phyloP scores from a whole-genome alignment of 2,797 vertebrate species.

The Sebastes iracundus region DNA sequence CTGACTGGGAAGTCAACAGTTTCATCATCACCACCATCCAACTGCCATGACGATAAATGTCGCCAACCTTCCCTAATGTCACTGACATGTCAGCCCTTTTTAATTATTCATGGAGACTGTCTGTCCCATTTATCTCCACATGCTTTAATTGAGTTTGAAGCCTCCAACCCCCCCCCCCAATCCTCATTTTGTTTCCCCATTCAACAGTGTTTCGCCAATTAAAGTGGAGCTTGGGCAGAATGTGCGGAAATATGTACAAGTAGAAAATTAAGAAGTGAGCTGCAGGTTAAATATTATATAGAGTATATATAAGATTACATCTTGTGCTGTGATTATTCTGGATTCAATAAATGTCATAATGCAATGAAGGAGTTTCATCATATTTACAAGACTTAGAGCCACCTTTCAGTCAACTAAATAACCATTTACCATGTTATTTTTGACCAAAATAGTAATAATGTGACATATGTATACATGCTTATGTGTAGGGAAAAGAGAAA shows the following conservation, averaged over 20 bases:
- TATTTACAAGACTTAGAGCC: neutral
- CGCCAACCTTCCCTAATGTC: slow-evolving; percentile 70
- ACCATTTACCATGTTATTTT: neutral
- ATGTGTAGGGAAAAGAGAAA: neutral
- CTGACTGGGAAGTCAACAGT: slow-evolving; percentile 66
- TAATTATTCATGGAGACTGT: slow-evolving; percentile 78
- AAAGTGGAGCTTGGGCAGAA: slow-evolving; percentile 2
- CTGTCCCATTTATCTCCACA: slow-evolving; percentile 71
- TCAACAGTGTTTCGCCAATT: slow-evolving; percentile 30
- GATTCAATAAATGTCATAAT: neutral
- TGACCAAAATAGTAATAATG: neutral
- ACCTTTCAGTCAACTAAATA: neutral
- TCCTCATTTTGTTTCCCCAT: slow-evolving; percentile 46
- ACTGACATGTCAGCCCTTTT: slow-evolving; percentile 72
- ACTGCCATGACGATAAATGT: slow-evolving; percentile 65
- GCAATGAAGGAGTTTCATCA: neutral
- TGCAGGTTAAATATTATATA: slow-evolving; percentile 8
- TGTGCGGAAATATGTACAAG: neutral
- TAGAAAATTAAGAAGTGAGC: neutral
- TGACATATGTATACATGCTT: neutral
- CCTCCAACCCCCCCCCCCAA: slow-evolving; percentile 28
- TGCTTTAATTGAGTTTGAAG: slow-evolving; percentile 71
- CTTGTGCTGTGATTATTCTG: neutral
- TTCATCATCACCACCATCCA: slow-evolving; percentile 51
- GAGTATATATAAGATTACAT: neutral